Conservation (phyloP, 2,888 invertebrate species). For the Plutella xylostella region DNA sequence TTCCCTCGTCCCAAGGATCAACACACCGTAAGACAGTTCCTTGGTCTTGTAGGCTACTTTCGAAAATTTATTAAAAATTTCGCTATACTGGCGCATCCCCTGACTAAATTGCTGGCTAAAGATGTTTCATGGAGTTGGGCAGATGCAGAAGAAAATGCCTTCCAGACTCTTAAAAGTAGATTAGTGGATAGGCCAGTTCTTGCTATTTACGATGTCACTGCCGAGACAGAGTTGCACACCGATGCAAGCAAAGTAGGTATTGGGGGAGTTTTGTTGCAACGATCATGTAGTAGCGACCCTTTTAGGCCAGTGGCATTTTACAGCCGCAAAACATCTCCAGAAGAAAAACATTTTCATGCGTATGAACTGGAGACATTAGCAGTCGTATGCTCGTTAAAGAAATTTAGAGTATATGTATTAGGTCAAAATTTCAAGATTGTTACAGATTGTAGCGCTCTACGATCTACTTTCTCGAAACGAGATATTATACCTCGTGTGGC, state of each 20-base stretch:
- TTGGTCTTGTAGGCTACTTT: constrained; percentile 9
- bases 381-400: constrained; percentile 14
- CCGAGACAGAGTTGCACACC: constrained; percentile 20
- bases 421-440: constrained; percentile 10
- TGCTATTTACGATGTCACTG: constrained; percentile 19
- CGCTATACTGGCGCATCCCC: background rate
- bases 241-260: constrained; percentile 21
- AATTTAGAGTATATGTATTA: constrained; percentile 19
- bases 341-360: constrained; percentile 21
- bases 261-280: constrained; percentile 16
- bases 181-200: constrained; percentile 11
- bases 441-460: constrained; percentile 22
- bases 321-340: constrained; percentile 18
- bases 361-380: constrained; percentile 25
- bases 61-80: constrained; percentile 9
- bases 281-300: background rate
- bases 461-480: constrained; percentile 18
- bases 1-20: background rate
- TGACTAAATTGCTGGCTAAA: constrained; percentile 5
- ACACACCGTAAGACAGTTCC: constrained; percentile 3
- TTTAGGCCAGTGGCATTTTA: constrained; percentile 9
- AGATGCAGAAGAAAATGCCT: background rate
- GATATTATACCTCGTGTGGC: constrained; percentile 20
- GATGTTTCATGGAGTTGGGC: constrained; percentile 1
- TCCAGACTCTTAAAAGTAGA: background rate